Base-by-base conservation (phyloP, 2,888 invertebrate genomes). In the Melinaea menophilus region DNA sequence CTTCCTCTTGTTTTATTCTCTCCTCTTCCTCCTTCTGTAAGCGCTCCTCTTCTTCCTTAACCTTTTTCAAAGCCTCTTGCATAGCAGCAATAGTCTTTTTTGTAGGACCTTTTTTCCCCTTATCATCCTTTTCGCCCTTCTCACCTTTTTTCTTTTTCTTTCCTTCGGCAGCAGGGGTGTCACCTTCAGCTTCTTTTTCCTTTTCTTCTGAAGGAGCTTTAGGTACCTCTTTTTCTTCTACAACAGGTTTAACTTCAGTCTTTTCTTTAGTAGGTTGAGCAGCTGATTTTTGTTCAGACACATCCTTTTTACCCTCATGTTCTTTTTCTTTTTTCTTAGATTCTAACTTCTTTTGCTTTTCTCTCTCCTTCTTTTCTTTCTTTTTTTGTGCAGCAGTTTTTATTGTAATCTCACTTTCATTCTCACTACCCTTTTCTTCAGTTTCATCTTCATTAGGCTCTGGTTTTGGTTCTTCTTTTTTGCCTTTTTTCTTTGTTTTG, bases 321-420 rank as follows among this genome's bases (percentile, higher is more conserved):
- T 84, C 84, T 54, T 84, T 85, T 64, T 86, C 89, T 73, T 92
- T 91, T 75, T 93, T 93, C 76, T 94, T 94, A 48, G 94, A 92
- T 64, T 94, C 94, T 72, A 92, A 86, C 72, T 95, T 94, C 77
- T 96, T 96, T 72, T 94, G 93, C 73, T 94, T 94, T 75, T 95
- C 95, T 13, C 95, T 92, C 82, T 96, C 96, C 74, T 96, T 96
- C 75, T 97, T 97, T 74, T 97, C 97, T 76, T 96, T 96, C 77
- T 96, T 97, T 86, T 97, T 97, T 78, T 97, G 96, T 2, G 96
- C 96, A 4, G 96, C 95, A 12, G 95, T 93, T 86, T 96, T 96
- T 12, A 95, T 92, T 1, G 94, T 94, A 22, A 89, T 83, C 67
- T 92, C 93, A 70, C 92, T 91, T 66, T 91, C 92, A 70, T 92